Percentiles rank a stretch among this genome's conserved stretches.
Evolutionary conservation across 1,140 invertebrate genomes (phyloP).

Genomic region (Pomacea maculata): DNA sequence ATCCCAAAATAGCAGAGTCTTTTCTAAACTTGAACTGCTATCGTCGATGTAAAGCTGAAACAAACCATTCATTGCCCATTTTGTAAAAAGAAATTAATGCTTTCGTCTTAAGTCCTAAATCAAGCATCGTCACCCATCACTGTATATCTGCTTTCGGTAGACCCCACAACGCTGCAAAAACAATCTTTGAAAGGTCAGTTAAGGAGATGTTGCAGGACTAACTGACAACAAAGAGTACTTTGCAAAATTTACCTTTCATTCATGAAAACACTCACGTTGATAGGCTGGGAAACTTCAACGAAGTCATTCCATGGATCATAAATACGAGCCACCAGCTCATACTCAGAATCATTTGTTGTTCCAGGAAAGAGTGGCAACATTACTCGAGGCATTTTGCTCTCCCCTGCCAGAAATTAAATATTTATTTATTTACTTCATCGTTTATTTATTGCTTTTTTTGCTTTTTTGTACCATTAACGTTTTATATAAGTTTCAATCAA

Average conservation of each 20-base stretch:
- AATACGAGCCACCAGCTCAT: background rate
- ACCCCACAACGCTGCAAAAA: too few species aligned
- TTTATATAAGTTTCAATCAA: too few species aligned
- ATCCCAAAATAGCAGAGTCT: background rate
- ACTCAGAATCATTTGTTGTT: background rate
- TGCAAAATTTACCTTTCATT: too few species aligned
- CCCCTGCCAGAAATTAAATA: background rate
- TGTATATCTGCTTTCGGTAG: too few species aligned
- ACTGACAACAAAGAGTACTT: too few species aligned
- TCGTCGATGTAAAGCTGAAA: background rate
- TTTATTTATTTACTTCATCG: background rate
- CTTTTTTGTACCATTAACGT: too few species aligned
- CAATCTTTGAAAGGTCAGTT: too few species aligned
- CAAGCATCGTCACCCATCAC: too few species aligned
- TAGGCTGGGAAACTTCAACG: background rate
- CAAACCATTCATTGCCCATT: too few species aligned
- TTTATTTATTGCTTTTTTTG: background rate
- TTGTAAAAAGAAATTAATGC: too few species aligned
- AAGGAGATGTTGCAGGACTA: too few species aligned
- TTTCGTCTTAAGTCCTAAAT: background rate
- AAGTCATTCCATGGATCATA: constrained; percentile 10
- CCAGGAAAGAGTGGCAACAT: background rate
- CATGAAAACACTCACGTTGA: background rate
- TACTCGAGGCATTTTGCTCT: constrained; percentile 5
- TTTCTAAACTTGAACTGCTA: background rate